Evolutionary conservation across 2,797 vertebrate species (phyloP).

Genomic region (Sebastes goodei): DNA sequence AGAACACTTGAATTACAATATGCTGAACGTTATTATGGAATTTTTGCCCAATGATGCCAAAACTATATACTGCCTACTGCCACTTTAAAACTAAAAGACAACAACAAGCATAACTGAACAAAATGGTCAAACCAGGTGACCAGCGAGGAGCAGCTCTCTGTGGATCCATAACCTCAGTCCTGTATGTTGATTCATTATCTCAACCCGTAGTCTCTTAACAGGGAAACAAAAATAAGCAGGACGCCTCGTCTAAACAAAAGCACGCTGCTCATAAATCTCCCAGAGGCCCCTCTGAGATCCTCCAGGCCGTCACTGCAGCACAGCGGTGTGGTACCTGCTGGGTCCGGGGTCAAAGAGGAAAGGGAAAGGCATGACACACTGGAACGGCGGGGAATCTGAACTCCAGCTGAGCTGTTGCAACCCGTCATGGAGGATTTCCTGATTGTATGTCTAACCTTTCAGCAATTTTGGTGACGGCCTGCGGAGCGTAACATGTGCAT

Average conservation of each 20-base stretch:
- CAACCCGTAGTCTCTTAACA: conserved; percentile 67
- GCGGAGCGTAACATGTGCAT: conserved; percentile 51
- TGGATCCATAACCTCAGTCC: conserved; percentile 50
- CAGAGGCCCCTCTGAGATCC: conserved; percentile 50
- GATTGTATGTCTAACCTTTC: conserved; percentile 81
- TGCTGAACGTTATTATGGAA: too few relatives aligned
- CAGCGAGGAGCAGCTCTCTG: conserved; percentile 37
- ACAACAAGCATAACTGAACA: conserved; percentile 5
- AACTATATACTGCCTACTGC: too few relatives aligned
- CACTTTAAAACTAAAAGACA: not conserved
- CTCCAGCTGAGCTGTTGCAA: conserved; percentile 60
- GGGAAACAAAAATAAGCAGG: conserved; percentile 72
- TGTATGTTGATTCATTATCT: conserved; percentile 75
- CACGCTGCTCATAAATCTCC: conserved; percentile 72
- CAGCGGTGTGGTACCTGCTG: conserved; percentile 39
- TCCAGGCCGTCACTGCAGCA: conserved; percentile 32
- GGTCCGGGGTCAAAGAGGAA: conserved; percentile 66
- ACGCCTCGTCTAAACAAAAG: conserved; percentile 72
- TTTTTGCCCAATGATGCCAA: too few relatives aligned
- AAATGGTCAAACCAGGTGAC: conserved; percentile 71
- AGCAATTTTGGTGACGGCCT: conserved; percentile 56
- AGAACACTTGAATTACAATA: too few relatives aligned
- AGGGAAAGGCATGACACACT: conserved; percentile 66
- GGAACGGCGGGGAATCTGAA: conserved; percentile 55
- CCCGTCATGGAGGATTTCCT: conserved; percentile 73